A percentile compares a stretch with the other conserved stretches of the same genome.
Conservation (phyloP, 2,888 invertebrate genomes). For the Galeruca laticollis region DNA sequence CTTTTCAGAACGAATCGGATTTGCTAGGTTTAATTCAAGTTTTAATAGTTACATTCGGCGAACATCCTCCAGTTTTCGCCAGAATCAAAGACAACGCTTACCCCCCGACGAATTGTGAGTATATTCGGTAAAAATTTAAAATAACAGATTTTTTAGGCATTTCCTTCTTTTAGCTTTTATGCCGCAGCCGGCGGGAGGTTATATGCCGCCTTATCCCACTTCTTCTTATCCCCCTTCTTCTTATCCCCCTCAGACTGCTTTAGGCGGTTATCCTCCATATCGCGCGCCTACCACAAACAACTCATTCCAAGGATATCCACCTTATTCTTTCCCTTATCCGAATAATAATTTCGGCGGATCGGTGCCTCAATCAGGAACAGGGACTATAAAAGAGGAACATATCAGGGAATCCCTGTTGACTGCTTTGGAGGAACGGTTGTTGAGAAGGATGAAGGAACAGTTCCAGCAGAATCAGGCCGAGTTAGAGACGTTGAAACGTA, state of each 20-base stretch:
- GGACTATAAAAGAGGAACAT: conserved; percentile 95
- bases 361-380: conserved; percentile 68
- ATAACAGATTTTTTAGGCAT: not conserved
- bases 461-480: conserved; percentile 93
- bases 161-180: conserved; percentile 62
- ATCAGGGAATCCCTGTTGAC: conserved; percentile 93
- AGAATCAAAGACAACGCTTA: conserved; percentile 74
- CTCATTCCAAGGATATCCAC: conserved; percentile 43
- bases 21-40: conserved; percentile 89
- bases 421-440: conserved; percentile 95
- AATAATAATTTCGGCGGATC: conserved; percentile 52
- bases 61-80: conserved; percentile 93
- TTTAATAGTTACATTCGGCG: conserved; percentile 93
- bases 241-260: conserved; percentile 40
- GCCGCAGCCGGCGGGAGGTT: conserved; percentile 62
- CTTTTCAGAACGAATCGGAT: conserved; percentile 80
- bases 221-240: conserved; percentile 46
- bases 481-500: conserved; percentile 87
- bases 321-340: conserved; percentile 53
- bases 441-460: conserved; percentile 87
- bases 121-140: conserved; percentile 2
- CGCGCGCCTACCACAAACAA: conserved; percentile 42
- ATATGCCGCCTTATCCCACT: conserved; percentile 53
- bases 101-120: conserved; percentile 69
- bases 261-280: conserved; percentile 49